Percentiles rank a stretch among this genome's conserved stretches.
phyloP scores from a whole-genome alignment of 2,888 invertebrate species.

The Epirrhoe alternata region DNA sequence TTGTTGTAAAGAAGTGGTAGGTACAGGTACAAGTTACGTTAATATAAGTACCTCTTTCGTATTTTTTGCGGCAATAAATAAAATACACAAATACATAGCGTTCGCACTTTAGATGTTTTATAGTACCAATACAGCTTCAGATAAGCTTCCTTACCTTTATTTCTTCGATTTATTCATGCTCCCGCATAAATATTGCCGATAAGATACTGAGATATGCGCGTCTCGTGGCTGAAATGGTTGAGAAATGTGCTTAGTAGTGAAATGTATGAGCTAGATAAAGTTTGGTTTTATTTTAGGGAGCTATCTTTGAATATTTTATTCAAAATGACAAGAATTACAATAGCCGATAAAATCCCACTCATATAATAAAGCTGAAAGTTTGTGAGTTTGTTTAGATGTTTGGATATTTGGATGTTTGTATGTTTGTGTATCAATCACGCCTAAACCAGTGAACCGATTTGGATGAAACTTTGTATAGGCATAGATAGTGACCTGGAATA shows the following conservation, averaged over 20 bases:
- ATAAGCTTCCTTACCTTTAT: slow-evolving; percentile 75
- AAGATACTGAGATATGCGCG: slow-evolving; percentile 49
- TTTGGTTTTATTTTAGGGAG: not conserved
- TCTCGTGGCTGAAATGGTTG: slow-evolving; percentile 34
- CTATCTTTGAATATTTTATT: not conserved
- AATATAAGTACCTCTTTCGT: too few species aligned
- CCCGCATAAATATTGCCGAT: slow-evolving; percentile 73
- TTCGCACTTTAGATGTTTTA: slow-evolving; percentile 69
- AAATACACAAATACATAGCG: slow-evolving; percentile 35
- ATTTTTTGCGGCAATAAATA: slow-evolving; percentile 12
- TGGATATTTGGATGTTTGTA: too few species aligned
- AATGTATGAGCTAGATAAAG: slow-evolving; percentile 24
- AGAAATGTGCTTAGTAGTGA: slow-evolving; percentile 25
- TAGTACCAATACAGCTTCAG: slow-evolving; percentile 73
- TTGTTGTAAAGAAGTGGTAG: not conserved
- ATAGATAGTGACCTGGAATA: too few species aligned
- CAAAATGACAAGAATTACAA: not conserved
- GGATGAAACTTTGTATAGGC: too few species aligned
- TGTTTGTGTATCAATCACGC: too few species aligned
- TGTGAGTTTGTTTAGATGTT: too few species aligned
- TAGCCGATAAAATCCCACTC: not conserved
- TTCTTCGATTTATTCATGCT: slow-evolving; percentile 81
- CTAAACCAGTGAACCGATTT: too few species aligned
- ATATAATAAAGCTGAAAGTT: too few species aligned
- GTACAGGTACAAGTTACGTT: too few species aligned